phyloP scores from a whole-genome alignment of 2,888 invertebrate genomes.

The Pocota personata region DNA sequence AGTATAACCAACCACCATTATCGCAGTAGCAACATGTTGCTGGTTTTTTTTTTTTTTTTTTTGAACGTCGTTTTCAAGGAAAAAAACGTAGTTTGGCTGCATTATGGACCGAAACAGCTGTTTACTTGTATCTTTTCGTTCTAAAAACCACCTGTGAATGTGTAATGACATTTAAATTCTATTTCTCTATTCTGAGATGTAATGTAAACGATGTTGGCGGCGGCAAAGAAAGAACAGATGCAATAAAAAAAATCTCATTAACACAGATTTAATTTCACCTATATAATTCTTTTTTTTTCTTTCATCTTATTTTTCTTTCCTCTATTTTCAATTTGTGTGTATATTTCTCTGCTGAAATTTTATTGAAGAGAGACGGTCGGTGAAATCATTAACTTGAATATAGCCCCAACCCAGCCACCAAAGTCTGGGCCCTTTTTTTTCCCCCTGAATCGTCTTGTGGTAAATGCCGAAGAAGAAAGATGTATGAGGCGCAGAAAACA shows the following conservation, averaged over 20 bases:
- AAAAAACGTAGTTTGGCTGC: constrained; percentile 24
- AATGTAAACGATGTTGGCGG: not conserved
- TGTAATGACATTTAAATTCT: constrained; percentile 49
- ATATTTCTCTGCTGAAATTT: constrained; percentile 40
- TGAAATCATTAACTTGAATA: constrained; percentile 45
- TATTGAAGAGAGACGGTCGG: constrained; percentile 27
- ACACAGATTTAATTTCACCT: constrained; percentile 73
- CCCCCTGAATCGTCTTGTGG: not conserved
- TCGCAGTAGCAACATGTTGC: constrained; percentile 42
- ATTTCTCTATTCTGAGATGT: constrained; percentile 32
- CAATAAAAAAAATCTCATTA: constrained; percentile 65
- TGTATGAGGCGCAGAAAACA: constrained; percentile 26
- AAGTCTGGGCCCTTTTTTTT: constrained; percentile 52
- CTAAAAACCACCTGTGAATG: constrained; percentile 58
- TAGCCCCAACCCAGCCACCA: constrained; percentile 46
- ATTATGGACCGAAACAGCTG: constrained; percentile 55
- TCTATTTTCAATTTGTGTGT: constrained; percentile 9
- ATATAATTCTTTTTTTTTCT: constrained; percentile 52
- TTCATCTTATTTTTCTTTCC: not conserved
- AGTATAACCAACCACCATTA: constrained; percentile 33
- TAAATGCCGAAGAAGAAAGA: not conserved
- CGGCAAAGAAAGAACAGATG: constrained; percentile 38
- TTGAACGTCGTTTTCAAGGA: constrained; percentile 33
- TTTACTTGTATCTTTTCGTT: constrained; percentile 27
- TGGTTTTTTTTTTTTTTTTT: not conserved